Base-by-base conservation (phyloP, 2,888 invertebrate species). In the Lepidochrysops patricia region DNA sequence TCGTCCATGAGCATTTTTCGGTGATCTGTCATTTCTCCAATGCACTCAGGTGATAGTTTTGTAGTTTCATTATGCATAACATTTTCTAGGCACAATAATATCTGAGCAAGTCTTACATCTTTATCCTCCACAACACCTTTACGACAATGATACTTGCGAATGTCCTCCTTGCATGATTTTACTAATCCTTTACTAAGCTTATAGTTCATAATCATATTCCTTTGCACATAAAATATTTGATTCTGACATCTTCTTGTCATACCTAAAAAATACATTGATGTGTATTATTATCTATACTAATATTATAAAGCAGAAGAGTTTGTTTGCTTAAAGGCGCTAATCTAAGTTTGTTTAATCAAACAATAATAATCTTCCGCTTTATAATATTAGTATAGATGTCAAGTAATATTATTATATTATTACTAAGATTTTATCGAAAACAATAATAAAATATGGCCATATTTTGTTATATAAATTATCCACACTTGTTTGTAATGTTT, bases 1-100 rank as follows among this genome's bases (percentile, higher is more conserved):
- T 99, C 98, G 73, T 96, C 95, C 94, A 99, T 94, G 13, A 99
- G 89, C 85, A 95, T 94, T 77, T 94, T 94, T 19, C 99, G 91
- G 77, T 99, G 97, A 72, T 97, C 96, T 65, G 93, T 91, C 93
- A 99, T 95, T 89, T 99, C 98, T 19, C 92, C 91, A 58, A 94
- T 92, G 76, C 99, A 99, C 69, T 95, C 95, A 0, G 92, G 84
- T 12, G 93, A 91, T 13, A 97, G 87, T 78, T 93, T 94, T 58
- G 92, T 92, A 68, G 92, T 94, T 68, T 95, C 95, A 69, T 93
- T 94, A 73, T 91, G 91, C 50, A 90, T 82, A 34, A 93, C 90
- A 58, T 93, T 94, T 80, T 99, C 99, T 65, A 99, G 90, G 78
- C 99, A 99, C 2, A 98, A 89, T 57, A 99, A 90, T 68, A 99